A percentile compares a stretch with the other conserved stretches of the same genome.
Evolutionary conservation across 1,140 invertebrate species (phyloP).

Genomic region (Camponotus vicinus): DNA sequence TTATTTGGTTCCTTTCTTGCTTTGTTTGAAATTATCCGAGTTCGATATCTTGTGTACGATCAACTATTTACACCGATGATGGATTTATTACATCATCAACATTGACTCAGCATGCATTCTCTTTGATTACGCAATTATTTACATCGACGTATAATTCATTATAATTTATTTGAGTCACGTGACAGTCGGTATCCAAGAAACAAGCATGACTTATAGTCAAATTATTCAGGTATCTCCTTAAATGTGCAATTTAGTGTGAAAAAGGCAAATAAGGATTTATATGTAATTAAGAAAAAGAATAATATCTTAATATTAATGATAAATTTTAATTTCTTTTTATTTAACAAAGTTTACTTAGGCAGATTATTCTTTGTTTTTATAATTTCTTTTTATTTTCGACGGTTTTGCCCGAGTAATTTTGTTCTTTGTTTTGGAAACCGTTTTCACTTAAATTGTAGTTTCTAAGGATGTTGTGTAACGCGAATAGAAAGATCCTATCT

Average conservation of each 20-base stretch:
- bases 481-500: background rate
- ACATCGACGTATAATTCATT: constrained; percentile 3
- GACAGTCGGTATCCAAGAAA: background rate
- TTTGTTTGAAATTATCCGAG: background rate
- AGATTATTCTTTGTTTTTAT: background rate
- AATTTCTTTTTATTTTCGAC: background rate
- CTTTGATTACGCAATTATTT: constrained; percentile 24
- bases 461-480: background rate
- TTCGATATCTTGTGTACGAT: background rate
- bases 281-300: background rate
- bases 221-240: background rate
- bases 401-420: background rate
- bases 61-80: constrained; percentile 50
- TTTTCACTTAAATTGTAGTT: background rate
- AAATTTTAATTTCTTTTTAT: background rate
- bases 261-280: constrained; percentile 10
- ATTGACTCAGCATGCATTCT: constrained; percentile 1
- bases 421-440: background rate
- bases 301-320: too few relatives aligned
- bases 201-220: background rate
- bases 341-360: background rate
- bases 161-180: constrained; percentile 4
- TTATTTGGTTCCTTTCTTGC: background rate
- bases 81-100: constrained; percentile 18
- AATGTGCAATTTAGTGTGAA: background rate